phyloP scores from a whole-genome alignment of 2,888 invertebrate species.

The Drosophila flavopinicola region DNA sequence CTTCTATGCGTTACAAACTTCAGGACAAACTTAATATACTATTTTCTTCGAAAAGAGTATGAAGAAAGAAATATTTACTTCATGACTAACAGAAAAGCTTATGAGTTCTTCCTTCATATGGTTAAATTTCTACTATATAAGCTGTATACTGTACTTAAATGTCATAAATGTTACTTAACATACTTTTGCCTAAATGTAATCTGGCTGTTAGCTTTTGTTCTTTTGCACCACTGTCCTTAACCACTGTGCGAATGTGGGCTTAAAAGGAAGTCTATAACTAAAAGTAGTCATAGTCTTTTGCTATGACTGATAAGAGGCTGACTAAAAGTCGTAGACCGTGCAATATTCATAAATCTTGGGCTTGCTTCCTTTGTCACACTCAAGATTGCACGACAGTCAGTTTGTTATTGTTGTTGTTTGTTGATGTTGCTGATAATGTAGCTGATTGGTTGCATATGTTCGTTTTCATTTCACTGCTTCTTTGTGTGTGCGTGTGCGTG shows the following conservation, averaged over 20 bases:
- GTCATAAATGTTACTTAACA: too few species aligned
- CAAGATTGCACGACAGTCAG: conserved; percentile 15
- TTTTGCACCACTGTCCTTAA: too few species aligned
- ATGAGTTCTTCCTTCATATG: too few species aligned
- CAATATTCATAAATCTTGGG: conserved; percentile 35
- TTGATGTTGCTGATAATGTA: conserved; percentile 42
- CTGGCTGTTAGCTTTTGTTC: too few species aligned
- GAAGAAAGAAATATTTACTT: too few species aligned
- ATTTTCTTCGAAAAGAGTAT: too few species aligned
- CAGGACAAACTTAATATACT: too few species aligned
- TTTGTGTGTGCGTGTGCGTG: conserved; percentile 1
- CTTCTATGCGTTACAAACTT: too few species aligned
- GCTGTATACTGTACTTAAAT: too few species aligned
- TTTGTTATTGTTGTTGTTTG: conserved; percentile 16
- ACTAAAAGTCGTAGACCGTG: conserved; percentile 8
- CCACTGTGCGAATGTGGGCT: background rate
- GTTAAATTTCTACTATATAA: too few species aligned
- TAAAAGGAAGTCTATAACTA: background rate
- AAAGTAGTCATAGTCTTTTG: background rate
- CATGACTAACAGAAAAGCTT: too few species aligned
- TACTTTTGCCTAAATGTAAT: too few species aligned
- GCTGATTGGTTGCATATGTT: conserved; percentile 53
- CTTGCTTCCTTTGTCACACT: conserved; percentile 44
- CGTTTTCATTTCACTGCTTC: conserved; percentile 31
- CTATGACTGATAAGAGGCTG: conserved; percentile 12